Conservation (phyloP, 2,888 invertebrate species). For the Oligia latruncula region DNA sequence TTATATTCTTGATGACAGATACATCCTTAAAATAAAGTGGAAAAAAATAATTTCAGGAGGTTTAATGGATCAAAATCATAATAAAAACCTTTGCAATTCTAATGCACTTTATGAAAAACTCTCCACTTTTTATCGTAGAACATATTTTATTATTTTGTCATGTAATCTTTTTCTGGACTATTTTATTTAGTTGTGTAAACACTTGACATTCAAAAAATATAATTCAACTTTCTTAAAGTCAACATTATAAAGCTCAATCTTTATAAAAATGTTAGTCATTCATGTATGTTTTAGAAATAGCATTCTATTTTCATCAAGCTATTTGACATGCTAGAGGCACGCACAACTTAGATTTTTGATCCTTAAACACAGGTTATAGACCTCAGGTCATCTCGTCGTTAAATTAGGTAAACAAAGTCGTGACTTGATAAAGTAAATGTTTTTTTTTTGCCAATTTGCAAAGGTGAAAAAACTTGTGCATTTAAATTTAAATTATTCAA, state of each 20-base stretch:
- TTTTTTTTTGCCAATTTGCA: constrained; percentile 51
- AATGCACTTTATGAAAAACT: neutral
- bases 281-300: neutral
- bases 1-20: neutral
- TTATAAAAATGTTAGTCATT: neutral
- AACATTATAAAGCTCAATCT: neutral
- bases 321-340: neutral
- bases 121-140: neutral
- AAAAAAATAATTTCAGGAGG: neutral
- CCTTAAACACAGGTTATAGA: constrained; percentile 31
- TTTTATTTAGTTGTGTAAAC: neutral
- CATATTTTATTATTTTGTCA: neutral
- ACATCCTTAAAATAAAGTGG: neutral
- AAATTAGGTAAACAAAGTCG: constrained; percentile 58
- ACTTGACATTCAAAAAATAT: neutral
- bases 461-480: constrained; percentile 47
- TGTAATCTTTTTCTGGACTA: neutral
- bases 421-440: constrained; percentile 55
- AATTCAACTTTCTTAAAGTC: neutral
- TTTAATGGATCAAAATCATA: neutral
- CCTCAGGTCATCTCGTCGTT: constrained; percentile 37
- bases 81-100: neutral
- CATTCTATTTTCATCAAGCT: constrained; percentile 15
- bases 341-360: constrained; percentile 4
- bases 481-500: constrained; percentile 52